A percentile compares a stretch with the other conserved stretches of the same genome.
Conservation (phyloP, 1,140 invertebrate genomes). For the Campoletis sonorensis region DNA sequence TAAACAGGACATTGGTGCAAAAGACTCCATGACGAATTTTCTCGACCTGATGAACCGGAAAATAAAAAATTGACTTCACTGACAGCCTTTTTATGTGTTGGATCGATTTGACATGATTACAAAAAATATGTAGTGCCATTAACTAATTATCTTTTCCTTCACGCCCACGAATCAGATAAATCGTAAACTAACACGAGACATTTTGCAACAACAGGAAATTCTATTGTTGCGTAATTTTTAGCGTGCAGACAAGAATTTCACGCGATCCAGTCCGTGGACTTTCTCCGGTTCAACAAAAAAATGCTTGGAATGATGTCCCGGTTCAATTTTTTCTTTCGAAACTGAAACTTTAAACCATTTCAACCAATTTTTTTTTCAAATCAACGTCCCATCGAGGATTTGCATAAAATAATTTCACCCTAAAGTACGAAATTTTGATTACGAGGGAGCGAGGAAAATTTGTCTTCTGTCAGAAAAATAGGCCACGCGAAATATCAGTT, state of each 20-base stretch:
- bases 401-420: neutral
- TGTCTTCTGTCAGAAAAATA: neutral
- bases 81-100: neutral
- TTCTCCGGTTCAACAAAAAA: neutral
- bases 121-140: neutral
- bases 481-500: neutral
- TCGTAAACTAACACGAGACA: neutral
- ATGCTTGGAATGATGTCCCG: too few relatives aligned
- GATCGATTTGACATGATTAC: neutral
- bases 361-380: too few relatives aligned
- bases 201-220: neutral
- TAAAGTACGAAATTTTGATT: neutral
- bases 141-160: neutral
- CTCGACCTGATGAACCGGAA: conserved; percentile 21
- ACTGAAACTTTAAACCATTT: too few relatives aligned
- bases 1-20: neutral
- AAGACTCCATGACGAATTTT: conserved; percentile 31
- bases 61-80: conserved; percentile 5
- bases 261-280: neutral
- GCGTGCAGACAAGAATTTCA: neutral
- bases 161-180: neutral
- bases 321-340: too few relatives aligned
- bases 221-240: neutral
- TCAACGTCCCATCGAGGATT: too few relatives aligned
- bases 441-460: neutral